Base-by-base conservation (phyloP, 2,113 vertebrate genomes). In the Cariama cristata region DNA sequence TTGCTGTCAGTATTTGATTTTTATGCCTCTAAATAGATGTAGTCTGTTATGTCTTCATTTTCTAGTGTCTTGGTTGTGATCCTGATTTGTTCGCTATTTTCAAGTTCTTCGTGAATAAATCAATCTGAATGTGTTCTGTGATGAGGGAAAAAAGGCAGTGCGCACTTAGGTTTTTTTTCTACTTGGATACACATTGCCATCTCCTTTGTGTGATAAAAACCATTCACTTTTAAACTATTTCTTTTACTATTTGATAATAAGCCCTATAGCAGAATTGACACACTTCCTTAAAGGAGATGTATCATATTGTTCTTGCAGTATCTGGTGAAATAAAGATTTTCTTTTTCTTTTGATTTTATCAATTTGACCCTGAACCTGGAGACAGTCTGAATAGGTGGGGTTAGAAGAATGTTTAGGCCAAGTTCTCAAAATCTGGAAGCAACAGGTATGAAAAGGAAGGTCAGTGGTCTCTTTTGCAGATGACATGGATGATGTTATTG, bases 191-290 rank as follows among this genome's bases (percentile, higher is more conserved):
- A 1, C 12, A 18, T 45, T 83, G 14, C 55, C 11, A 50, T 49
- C 5, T 86, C 28, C 32, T 80, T 45, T 50, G n/a, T 67, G 17
- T 58, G 53, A 33, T 1, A 1, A 63, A 77, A 86, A 1, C 1
- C 10, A 53, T 53, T 62, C 40, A 13, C 22, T 82, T 87, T 42
- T 55, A 44, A 42, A n/a, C 49, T 76, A 8, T 69, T 81, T 68
- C 11, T 74, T 22, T n/a, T 74, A 12, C 18, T 45, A 2, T 74
- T 74, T 50, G 38, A n/a, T 47, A 23, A 63, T 67, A 66, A 89
- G 6, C 38, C 16, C 28, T 55, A 0, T 5, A 80, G 66, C 8
- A 52, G 55, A 66, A 79, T 8, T 1, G 1, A 9, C 9, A 23
- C 4, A 3, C 10, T 55, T 85, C 18, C 38, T 28, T 69, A 35